phyloP scores from a whole-genome alignment of 2,113 vertebrate species.

The Salvelinus fontinalis region DNA sequence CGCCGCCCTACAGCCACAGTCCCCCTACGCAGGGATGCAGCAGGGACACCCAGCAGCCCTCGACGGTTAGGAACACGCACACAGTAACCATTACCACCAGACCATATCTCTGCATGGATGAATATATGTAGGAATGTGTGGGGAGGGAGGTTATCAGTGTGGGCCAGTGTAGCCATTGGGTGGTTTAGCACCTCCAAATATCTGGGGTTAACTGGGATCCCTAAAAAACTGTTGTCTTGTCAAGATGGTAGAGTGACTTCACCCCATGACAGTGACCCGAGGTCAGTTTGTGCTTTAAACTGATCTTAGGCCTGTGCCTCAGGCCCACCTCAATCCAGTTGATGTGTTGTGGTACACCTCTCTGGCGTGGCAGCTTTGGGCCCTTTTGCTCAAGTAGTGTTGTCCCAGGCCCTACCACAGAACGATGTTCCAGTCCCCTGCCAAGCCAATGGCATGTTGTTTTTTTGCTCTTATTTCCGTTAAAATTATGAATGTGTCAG shows the following conservation, averaged over 20 bases:
- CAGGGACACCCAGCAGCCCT: conserved; percentile 84
- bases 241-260: too few species aligned
- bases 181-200: conserved; percentile 2
- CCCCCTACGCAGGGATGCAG: conserved; percentile 83
- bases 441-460: not conserved
- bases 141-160: not conserved
- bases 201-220: too few species aligned
- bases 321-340: not conserved
- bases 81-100: not conserved
- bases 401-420: not conserved
- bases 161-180: too few species aligned
- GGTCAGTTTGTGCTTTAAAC: too few species aligned
- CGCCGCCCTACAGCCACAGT: conserved; percentile 82
- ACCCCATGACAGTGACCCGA: too few species aligned
- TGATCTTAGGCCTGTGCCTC: not conserved
- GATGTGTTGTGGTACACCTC: not conserved
- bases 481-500: not conserved
- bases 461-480: not conserved
- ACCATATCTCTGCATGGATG: not conserved
- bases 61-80: conserved; percentile 81
- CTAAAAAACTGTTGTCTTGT: too few species aligned
- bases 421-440: not conserved
- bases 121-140: not conserved
- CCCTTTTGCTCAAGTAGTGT: not conserved
- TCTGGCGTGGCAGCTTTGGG: not conserved